Conservation (phyloP, 2,888 invertebrate genomes). For the Dryobotodes eremita region DNA sequence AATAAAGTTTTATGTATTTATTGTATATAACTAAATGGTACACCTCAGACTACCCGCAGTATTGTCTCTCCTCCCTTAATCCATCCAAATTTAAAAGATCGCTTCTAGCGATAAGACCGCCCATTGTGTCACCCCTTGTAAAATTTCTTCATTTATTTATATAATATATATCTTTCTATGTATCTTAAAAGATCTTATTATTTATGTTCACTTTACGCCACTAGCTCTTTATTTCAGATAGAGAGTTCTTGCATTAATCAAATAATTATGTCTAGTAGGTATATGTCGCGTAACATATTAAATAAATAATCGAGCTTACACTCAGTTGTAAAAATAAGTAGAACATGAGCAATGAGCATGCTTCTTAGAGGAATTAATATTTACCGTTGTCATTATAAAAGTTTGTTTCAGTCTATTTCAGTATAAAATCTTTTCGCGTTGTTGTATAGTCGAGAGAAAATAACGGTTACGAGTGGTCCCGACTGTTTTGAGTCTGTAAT, state of each 20-base stretch:
- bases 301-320: background rate
- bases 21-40: too few species aligned
- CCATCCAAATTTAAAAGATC: too few species aligned
- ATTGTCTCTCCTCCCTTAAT: too few species aligned
- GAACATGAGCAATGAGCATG: background rate
- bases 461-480: conserved; percentile 32
- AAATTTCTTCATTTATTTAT: too few species aligned
- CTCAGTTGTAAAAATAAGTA: background rate
- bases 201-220: background rate
- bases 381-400: background rate
- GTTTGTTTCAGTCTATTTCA: conserved; percentile 4
- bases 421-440: background rate
- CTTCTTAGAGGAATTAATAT: background rate
- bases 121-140: too few species aligned
- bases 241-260: background rate
- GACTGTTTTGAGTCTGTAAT: conserved; percentile 45
- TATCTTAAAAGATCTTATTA: background rate
- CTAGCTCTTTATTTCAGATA: background rate
- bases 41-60: too few species aligned
- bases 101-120: too few species aligned
- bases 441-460: conserved; percentile 12
- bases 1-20: too few species aligned
- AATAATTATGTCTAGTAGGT: background rate
- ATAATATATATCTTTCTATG: too few species aligned
- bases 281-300: background rate